Evolutionary conservation across 2,888 invertebrate species (phyloP), one percentile per base, ranked within the genome.

Genomic region (Lepetodrilus schrolli): DNA sequence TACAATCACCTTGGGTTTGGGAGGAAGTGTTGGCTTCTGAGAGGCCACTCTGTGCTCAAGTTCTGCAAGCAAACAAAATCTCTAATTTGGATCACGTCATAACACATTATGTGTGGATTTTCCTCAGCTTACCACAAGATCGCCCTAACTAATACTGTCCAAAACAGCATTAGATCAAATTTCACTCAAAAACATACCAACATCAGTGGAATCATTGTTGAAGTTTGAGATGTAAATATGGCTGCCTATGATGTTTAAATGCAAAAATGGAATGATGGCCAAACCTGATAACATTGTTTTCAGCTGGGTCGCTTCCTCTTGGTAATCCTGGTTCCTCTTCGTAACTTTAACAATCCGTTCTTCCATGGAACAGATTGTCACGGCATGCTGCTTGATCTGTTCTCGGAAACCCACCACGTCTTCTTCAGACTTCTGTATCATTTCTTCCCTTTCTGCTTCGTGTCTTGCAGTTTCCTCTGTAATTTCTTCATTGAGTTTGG

Each of bases 341-440:
- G 84, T 83, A 8, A 88, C 80, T 74, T 88, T 90, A 51, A 82
- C 82, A 26, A 90, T 74, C 21, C 88, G 78, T 71, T 90, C 90
- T 77, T 91, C 90, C 88, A 90, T 87, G 68, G 88, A 82, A 78
- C 88, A 88, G 68, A 91, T 90, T 34, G 90, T 91, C 20, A 90
- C 87, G 2, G 90, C 87, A 78, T 90, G 90, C 78, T 90, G 90
- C 47, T 83, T 85, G 8, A 88, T 86, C 76, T 90, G 89, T 76
- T 90, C 90, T 74, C 86, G 88, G 78, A 86, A 89, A 13, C 80
- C 78, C 34, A 74, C 72, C 7, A 89, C 70, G 50, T 89, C 86
- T 58, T 77, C 78, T 17, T 86, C 83, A 17, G 70, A 78, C 58
- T 82, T 82, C 51, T 79, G 80, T 20, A 77, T 79, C 43, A 79